A percentile compares a stretch with the other conserved stretches of the same genome.
phyloP scores from a whole-genome alignment of 1,140 invertebrate genomes.

The Venturia canescens region DNA sequence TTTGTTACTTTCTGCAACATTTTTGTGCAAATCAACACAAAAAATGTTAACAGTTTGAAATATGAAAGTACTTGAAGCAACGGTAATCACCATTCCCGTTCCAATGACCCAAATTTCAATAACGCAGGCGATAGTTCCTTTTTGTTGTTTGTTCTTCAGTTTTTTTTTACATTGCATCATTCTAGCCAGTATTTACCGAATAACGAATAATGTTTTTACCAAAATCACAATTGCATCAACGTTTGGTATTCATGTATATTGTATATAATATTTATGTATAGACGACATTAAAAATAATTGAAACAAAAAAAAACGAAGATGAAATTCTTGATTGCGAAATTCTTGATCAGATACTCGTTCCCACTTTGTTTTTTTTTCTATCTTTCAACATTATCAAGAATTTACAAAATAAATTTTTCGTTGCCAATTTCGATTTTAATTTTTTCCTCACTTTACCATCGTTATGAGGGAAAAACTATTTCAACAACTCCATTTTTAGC shows the following conservation, averaged over 20 bases:
- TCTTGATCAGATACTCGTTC: background rate
- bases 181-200: conserved; percentile 28
- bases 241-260: conserved; percentile 56
- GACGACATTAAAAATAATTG: conserved; percentile 48
- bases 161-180: background rate
- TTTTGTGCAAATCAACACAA: no score
- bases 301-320: conserved; percentile 24
- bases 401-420: no score
- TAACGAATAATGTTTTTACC: conserved; percentile 32
- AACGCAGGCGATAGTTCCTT: background rate
- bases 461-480: no score
- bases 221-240: conserved; percentile 38
- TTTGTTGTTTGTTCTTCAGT: background rate
- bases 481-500: no score
- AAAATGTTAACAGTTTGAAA: no score
- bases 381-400: no score
- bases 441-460: no score
- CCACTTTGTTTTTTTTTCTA: no score
- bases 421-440: no score
- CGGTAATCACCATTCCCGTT: background rate
- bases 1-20: background rate
- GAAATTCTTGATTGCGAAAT: conserved; percentile 30
- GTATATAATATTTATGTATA: conserved; percentile 60
- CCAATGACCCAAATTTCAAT: background rate
- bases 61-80: no score